Percentiles rank a stretch among this genome's conserved stretches.
Conservation (phyloP, 2,888 invertebrate species). For the Eristalis intricaria region DNA sequence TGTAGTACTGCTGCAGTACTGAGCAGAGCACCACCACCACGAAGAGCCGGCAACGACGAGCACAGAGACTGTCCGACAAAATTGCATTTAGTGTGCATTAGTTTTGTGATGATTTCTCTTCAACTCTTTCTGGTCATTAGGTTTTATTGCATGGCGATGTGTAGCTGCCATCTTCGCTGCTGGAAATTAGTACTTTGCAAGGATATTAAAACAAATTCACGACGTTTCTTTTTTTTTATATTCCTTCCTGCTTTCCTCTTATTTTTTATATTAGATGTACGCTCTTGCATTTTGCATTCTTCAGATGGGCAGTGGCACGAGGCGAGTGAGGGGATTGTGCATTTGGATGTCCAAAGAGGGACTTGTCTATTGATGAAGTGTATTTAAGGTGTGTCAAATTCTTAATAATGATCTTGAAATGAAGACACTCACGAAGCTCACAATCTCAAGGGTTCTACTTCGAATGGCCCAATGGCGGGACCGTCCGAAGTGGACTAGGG, state of each 20-base stretch:
- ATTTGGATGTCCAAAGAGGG: background rate
- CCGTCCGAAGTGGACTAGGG: too few species aligned
- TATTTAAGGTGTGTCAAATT: too few species aligned
- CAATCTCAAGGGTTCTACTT: too few species aligned
- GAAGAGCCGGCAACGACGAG: background rate
- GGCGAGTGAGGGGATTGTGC: background rate
- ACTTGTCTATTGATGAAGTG: background rate
- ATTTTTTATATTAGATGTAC: too few species aligned
- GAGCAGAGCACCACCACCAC: background rate
- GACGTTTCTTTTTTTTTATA: constrained; percentile 8
- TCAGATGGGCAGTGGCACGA: constrained; percentile 6
- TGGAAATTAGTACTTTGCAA: constrained; percentile 15
- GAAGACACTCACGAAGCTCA: too few species aligned
- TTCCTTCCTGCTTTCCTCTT: background rate
- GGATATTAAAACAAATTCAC: constrained; percentile 51
- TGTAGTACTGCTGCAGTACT: background rate
- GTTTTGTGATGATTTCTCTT: constrained; percentile 68
- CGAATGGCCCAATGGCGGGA: too few species aligned
- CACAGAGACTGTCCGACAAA: constrained; percentile 57
- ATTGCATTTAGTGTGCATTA: constrained; percentile 72
- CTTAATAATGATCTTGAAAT: too few species aligned
- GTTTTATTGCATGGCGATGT: constrained; percentile 64
- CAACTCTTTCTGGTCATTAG: constrained; percentile 58
- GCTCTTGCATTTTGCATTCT: background rate
- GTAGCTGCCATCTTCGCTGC: constrained; percentile 30